Evolutionary conservation across 2,797 vertebrate genomes (phyloP).

Genomic region (Gambelia wislizenii): DNA sequence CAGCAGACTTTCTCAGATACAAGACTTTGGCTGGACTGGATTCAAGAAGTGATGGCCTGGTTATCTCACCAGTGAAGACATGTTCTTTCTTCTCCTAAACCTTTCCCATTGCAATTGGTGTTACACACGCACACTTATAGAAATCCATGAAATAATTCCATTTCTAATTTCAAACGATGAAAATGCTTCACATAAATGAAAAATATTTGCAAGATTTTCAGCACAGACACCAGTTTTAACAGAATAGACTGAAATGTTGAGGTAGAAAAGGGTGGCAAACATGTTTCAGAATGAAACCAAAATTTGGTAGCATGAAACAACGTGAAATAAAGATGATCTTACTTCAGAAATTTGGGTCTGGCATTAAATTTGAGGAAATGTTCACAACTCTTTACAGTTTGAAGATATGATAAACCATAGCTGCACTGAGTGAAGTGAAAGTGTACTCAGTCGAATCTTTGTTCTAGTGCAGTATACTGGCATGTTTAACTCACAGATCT

Average conservation of each 20-base stretch:
- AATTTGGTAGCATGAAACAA: background rate
- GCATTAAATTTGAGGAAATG: background rate
- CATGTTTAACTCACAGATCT: background rate
- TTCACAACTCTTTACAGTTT: background rate
- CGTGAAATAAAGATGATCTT: background rate
- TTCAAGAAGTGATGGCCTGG: background rate
- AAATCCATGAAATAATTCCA: no score
- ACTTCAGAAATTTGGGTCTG: background rate
- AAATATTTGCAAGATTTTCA: background rate
- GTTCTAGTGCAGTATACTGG: background rate
- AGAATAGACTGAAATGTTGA: background rate
- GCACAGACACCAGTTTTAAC: background rate
- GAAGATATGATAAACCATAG: background rate
- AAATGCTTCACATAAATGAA: background rate
- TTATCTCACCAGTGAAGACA: background rate
- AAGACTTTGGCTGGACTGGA: background rate
- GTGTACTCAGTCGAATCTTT: background rate
- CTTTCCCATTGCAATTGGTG: no score
- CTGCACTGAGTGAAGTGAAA: background rate
- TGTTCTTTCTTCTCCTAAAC: no score
- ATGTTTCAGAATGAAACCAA: background rate
- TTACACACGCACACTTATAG: no score
- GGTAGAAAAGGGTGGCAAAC: background rate
- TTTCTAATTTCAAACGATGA: no score
- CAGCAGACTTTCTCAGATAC: background rate